Conservation (phyloP, 2,888 invertebrate genomes). For the Metopia argyrocephala region DNA sequence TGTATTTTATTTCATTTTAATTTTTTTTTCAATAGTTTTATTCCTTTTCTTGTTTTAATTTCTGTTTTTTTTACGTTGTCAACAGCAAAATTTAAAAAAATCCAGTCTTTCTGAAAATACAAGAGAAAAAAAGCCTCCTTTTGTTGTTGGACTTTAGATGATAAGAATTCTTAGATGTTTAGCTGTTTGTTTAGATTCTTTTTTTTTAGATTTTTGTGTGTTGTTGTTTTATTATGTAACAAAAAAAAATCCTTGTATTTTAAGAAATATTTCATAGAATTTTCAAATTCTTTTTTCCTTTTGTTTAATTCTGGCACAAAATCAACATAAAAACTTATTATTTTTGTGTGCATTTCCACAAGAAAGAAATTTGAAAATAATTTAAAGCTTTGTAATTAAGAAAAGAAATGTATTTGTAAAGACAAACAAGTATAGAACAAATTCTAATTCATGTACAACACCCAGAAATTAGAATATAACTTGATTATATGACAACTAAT, state of each 20-base stretch:
- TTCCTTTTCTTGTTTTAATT: slow-evolving; percentile 34
- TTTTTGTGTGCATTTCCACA: background rate
- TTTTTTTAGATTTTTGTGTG: background rate
- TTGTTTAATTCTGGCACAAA: slow-evolving; percentile 54
- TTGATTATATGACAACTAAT: no score
- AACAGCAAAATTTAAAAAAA: slow-evolving; percentile 48
- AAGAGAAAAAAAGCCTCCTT: slow-evolving; percentile 27
- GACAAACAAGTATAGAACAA: no score
- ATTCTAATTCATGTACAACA: no score
- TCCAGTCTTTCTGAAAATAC: slow-evolving; percentile 1
- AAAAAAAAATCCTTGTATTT: slow-evolving; percentile 53
- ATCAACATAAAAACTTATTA: background rate
- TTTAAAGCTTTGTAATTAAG: background rate
- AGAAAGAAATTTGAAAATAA: no score
- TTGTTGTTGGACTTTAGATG: slow-evolving; percentile 37
- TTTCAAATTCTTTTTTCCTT: slow-evolving; percentile 6
- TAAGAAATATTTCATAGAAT: no score
- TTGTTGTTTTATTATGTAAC: slow-evolving; percentile 21
- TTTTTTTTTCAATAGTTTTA: slow-evolving; percentile 59
- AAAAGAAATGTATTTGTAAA: no score
- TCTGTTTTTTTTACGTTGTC: slow-evolving; percentile 45
- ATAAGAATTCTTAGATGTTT: slow-evolving; percentile 48
- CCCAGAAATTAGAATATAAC: no score
- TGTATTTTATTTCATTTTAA: slow-evolving; percentile 64
- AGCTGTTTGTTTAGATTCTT: background rate